Conservation (phyloP, 2,113 vertebrate species). For the Oreocharis arfaki region DNA sequence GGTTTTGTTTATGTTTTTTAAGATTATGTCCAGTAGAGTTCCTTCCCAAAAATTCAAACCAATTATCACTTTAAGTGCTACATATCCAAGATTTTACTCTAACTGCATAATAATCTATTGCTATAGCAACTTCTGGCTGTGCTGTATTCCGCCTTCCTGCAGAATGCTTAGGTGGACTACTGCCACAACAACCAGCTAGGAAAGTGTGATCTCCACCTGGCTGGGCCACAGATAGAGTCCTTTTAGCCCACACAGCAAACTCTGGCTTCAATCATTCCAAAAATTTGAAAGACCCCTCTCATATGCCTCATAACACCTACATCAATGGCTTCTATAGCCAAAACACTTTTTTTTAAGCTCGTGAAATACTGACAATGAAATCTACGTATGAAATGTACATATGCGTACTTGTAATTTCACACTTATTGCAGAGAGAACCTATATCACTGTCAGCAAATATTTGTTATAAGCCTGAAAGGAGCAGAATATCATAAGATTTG, state of each 20-base stretch:
- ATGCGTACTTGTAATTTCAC: neutral
- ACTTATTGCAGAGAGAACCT: neutral
- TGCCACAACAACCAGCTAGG: neutral
- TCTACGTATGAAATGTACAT: neutral
- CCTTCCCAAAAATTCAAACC: neutral
- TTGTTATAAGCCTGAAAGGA: neutral
- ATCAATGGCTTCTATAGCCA: neutral
- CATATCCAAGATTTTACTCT: neutral
- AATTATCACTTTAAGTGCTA: neutral
- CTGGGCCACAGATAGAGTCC: neutral
- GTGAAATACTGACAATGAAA: constrained; percentile 24
- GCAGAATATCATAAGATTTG: neutral
- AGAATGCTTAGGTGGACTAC: neutral
- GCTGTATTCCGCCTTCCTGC: neutral
- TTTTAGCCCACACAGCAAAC: neutral
- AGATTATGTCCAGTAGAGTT: neutral
- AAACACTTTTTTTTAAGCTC: constrained; percentile 4
- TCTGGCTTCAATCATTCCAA: neutral
- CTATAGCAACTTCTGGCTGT: neutral
- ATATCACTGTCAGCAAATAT: neutral
- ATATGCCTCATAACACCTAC: neutral
- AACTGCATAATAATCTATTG: neutral
- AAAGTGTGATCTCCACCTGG: neutral
- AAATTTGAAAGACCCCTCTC: neutral
- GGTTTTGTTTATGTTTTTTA: neutral